Evolutionary conservation across 2,797 vertebrate species (phyloP), one percentile per base, ranked within the genome.

Genomic region (Morus bassanus): DNA sequence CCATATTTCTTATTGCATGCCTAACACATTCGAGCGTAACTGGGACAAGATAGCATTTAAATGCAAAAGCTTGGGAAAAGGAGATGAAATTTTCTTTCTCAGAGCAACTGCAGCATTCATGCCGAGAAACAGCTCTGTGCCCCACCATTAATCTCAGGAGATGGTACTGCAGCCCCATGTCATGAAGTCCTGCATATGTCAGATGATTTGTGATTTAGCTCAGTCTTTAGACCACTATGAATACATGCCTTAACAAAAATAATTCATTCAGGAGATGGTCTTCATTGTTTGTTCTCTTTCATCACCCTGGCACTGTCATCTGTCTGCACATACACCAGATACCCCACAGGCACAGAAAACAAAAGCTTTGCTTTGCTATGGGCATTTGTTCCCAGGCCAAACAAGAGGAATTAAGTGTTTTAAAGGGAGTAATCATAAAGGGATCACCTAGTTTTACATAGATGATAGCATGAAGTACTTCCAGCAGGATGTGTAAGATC

Each of bases 41-140:
- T 96, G 88, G 83, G 90, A 77, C 88, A 92, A 91, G 83, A 76
- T 4, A 75, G 18, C 70, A 64, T 53, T 91, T 70, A 96, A 96
- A 88, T 93, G 83, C 74, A 77, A 87, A 92, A 68, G 21, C 74
- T 57, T 64, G 27, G 48, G 37, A 43, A 86, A 90, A 89, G 39
- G 57, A 88, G 78, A 63, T 28, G 51, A 5, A 51, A 12, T 79
- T 85, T 93, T 73, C 54, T 69, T 88, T 70, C 46, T 81, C 25
- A 33, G 63, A 93, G 59, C n/a, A 84, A 88, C 73, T 28, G n/a
- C 35, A 56, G 28, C 17, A 2, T 78, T 95, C 25, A 4, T 56
- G 56, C 83, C 35, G 33, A 88, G 76, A 95, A 79, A 60, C 51
- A 88, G 30, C 31, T 88, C 41, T 24, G 4, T 91, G 64, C 33